A percentile compares a stretch with the other conserved stretches of the same genome.
These are phyloP conservation scores for Allochrocebus solatus DNA, from an alignment of 2,797 vertebrate species.

Conservation along the genomic window DNA sequence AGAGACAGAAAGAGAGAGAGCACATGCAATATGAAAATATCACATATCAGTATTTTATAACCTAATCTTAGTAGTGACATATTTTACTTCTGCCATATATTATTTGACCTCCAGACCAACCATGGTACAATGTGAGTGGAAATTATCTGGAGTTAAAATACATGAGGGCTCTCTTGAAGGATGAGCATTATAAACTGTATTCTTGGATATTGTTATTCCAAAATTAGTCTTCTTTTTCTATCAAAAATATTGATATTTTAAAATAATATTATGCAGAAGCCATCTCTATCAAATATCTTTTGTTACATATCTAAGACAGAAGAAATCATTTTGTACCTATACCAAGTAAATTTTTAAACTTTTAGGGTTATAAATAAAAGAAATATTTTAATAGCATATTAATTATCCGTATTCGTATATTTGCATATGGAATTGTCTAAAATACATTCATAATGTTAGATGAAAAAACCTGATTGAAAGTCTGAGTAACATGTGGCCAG, in stretches of 20 bases:
- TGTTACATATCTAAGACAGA: not conserved
- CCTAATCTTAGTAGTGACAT: not conserved
- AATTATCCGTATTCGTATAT: not conserved
- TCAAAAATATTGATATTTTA: not conserved
- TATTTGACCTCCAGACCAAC: not conserved
- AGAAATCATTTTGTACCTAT: not conserved
- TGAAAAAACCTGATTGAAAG: not conserved
- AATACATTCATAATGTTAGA: not conserved
- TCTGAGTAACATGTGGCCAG: not conserved
- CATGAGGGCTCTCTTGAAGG: not conserved
- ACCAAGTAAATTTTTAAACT: not conserved
- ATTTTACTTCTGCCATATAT: not conserved
- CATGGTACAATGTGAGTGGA: not conserved
- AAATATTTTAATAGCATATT: not conserved
- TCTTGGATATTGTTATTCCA: not conserved
- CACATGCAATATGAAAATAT: not conserved
- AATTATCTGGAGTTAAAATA: not conserved
- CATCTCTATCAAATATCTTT: not conserved
- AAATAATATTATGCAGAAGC: not conserved
- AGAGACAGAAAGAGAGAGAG: not conserved
- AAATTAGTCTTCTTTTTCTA: not conserved
- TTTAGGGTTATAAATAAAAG: not conserved
- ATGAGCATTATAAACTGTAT: not conserved
- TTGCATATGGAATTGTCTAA: not conserved
- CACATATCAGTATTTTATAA: not conserved